Conservation (phyloP, 2,797 vertebrate genomes). For the Gambelia wislizenii region DNA sequence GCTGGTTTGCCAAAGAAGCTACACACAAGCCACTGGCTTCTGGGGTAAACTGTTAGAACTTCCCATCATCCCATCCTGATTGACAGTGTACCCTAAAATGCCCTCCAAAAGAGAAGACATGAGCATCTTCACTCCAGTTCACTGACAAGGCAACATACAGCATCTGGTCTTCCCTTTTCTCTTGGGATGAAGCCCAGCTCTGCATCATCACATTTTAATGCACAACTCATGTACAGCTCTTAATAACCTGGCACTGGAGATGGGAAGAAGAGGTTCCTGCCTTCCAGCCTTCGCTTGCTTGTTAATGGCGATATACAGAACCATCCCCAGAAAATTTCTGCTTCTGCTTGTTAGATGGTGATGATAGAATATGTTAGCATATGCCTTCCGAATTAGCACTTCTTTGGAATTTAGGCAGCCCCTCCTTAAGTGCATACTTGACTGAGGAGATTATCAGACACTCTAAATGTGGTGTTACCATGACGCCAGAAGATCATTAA, state of each 20-base stretch:
- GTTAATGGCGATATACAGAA: neutral
- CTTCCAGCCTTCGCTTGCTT: neutral
- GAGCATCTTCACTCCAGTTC: neutral
- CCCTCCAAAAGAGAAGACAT: neutral
- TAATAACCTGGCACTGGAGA: neutral
- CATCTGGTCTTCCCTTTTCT: neutral
- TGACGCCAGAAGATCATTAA: too few species aligned
- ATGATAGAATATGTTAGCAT: neutral
- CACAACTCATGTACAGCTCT: neutral
- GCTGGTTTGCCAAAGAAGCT: neutral
- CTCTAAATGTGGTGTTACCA: too few species aligned
- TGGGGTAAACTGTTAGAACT: neutral
- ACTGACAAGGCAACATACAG: neutral
- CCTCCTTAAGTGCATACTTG: too few species aligned
- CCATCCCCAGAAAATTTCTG: neutral
- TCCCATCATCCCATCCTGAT: too few species aligned
- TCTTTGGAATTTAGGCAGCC: too few species aligned
- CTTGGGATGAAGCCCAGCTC: neutral
- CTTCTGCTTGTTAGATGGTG: neutral
- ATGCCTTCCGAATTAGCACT: too few species aligned
- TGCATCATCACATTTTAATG: slow-evolving; percentile 19
- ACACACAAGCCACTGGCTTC: neutral
- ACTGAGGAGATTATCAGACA: too few species aligned
- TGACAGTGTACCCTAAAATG: neutral
- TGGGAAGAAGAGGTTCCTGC: neutral